phyloP scores from a whole-genome alignment of 2,888 invertebrate species.

The Synergus gifuensis region DNA sequence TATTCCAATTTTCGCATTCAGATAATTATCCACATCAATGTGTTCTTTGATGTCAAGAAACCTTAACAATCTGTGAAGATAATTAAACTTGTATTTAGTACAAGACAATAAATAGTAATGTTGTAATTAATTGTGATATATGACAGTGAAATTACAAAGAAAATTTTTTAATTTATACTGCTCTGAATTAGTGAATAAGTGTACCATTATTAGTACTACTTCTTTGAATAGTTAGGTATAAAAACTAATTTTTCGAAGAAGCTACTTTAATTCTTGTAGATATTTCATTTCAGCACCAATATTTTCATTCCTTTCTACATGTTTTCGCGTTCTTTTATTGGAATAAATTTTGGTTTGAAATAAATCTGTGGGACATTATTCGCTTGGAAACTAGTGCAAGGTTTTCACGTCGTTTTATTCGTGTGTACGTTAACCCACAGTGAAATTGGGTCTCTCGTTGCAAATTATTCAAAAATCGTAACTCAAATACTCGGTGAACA shows the following conservation, averaged over 20 bases:
- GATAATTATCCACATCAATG: no score
- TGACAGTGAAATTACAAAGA: no score
- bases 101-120: neutral
- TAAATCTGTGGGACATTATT: conserved; percentile 13
- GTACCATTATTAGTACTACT: no score
- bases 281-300: neutral
- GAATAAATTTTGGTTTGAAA: conserved; percentile 21
- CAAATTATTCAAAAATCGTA: conserved; percentile 38
- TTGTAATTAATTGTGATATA: neutral
- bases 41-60: no score
- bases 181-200: no score
- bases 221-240: no score
- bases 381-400: conserved; percentile 12
- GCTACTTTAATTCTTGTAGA: neutral
- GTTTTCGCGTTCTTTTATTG: neutral
- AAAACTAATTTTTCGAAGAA: neutral
- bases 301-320: neutral
- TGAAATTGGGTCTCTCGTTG: conserved; percentile 27
- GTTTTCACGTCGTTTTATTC: conserved; percentile 15
- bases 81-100: neutral
- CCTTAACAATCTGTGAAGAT: neutral
- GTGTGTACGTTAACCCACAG: conserved; percentile 17
- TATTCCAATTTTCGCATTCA: no score
- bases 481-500: conserved; percentile 29
- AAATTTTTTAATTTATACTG: no score